Evolutionary conservation across 2,888 invertebrate species (phyloP), one percentile per base, ranked within the genome.

Genomic region (Parelbella ahira): DNA sequence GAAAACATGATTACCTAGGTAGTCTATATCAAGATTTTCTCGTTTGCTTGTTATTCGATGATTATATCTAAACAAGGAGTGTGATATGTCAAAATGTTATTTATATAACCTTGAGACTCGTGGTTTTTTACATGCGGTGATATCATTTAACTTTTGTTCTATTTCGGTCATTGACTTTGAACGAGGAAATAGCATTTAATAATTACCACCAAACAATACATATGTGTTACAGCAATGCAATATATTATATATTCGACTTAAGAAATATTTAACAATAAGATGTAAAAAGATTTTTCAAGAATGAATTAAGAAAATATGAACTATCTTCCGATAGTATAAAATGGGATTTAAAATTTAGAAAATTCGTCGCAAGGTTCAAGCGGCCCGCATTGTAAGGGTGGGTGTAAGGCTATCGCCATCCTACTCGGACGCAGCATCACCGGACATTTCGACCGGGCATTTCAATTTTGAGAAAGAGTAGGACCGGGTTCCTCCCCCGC

Each of bases 381-480:
- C 79, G 76, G 79, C 82, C 84, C 86, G 87, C 82, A 83, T 79
- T 74, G 80, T 80, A 80, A 82, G 86, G 84, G 86, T 84, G 83
- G 86, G 79, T 79, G 82, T n/a, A n/a, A n/a, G n/a, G n/a, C 73
- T 86, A 86, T 83, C 77, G 84, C 86, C 69, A 55, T 87, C 86
- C 84, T 63, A 78, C 86, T 87, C 86, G 86, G 86, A 86, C 87
- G 80, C 84, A 86, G 86, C 87, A 80, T 86, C 86, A 80, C 88
- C 83, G 88, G 88, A 87, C 88, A 88, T 84, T 88, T 87, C 87
- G 88, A 86, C 87, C 88, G 87, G 87, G 87, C 88, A 87, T 88
- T 88, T 88, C 87, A 88, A 88, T 88, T 88, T 87, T 86, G 87
- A 88, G 88, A 87, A 87, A 88, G 86, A 86, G 87, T 82, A 84